Base-by-base conservation (phyloP, 2,113 vertebrate species). In the Mesitornis unicolor region DNA sequence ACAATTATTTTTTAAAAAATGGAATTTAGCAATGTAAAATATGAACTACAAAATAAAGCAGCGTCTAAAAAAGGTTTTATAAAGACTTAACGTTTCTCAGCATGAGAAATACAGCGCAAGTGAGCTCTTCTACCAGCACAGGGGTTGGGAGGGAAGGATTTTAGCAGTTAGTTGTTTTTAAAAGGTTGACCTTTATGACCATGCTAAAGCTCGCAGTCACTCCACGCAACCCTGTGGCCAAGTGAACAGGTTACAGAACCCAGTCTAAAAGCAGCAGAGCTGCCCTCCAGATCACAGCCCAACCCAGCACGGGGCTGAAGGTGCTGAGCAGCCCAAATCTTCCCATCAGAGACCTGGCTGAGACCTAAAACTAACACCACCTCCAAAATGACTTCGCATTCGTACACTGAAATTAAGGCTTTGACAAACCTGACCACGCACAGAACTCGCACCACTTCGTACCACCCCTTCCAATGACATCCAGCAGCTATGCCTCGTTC, bases 401-500 rank as follows among this genome's bases (percentile, higher is more conserved):
- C 42, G 38, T 8, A 38, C 22, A 14, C 33, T 42, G 54, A 6
- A 50, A 43, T 7, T 0, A 8, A n/a, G 36, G 10, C 48, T 53
- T 54, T 26, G 60, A 35, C 11, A 29, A 14, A 13, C 4, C 13
- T n/a, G 71, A 45, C 13, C 2, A 36, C 0, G 2, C n/a, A 3
- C 26, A 26, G 60, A 67, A 13, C 16, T 42, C 2, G 10, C 28
- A 10, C 16, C 14, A 4, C 61, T 42, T 13, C 57, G 1, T 1
- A 16, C 59, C 1, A 17, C 0, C 45, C 78, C 67, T 54, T 7
- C 54, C 73, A 31, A 3, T 0, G 10, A 20, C 0, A 13, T 2
- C 57, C 65, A 10, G 73, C 50, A 18, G 22, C 1, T 11, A 51
- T 25, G 50, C 15, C 50, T 51, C 25, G 25, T 11, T 9, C 59